These are phyloP conservation scores for Dicerorhinus sumatrensis DNA, from an alignment of 2,113 vertebrate species.

Conservation along the genomic window DNA sequence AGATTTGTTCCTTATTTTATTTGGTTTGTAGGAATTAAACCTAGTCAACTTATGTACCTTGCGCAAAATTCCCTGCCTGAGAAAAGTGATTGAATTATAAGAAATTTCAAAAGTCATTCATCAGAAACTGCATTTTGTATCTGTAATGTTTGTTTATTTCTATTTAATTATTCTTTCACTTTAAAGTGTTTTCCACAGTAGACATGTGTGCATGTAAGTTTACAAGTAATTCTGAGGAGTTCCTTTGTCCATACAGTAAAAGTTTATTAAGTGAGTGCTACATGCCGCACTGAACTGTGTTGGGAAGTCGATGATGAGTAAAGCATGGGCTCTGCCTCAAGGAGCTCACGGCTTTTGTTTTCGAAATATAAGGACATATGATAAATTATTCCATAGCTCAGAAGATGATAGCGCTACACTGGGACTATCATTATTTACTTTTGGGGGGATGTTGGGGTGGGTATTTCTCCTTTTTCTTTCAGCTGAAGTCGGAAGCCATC, in stretches of 20 bases:
- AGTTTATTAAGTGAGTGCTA: not conserved
- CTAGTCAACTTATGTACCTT: not conserved
- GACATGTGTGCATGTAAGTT: not conserved
- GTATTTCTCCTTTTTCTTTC: not conserved
- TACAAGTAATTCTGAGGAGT: not conserved
- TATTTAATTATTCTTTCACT: not conserved
- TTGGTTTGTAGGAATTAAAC: not conserved
- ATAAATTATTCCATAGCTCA: not conserved
- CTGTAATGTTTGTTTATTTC: not conserved
- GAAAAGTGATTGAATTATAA: slow-evolving; percentile 28
- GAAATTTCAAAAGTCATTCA: slow-evolving; percentile 14
- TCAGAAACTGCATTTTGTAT: not conserved
- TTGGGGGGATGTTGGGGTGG: not conserved
- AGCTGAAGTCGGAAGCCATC: slow-evolving; percentile 92
- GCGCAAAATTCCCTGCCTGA: not conserved
- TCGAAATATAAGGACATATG: not conserved
- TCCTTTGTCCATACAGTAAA: not conserved
- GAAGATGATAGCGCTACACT: not conserved
- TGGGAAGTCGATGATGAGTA: not conserved
- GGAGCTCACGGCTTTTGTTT: not conserved
- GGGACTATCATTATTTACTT: not conserved
- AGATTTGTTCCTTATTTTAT: slow-evolving; percentile 15
- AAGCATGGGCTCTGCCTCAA: not conserved
- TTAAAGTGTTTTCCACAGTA: not conserved
- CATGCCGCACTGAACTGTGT: not conserved